Percentiles rank a stretch among this genome's conserved stretches.
These are phyloP conservation scores for Oryzias curvinotus DNA, from an alignment of 2,113 vertebrate species.

Conservation along the genomic window DNA sequence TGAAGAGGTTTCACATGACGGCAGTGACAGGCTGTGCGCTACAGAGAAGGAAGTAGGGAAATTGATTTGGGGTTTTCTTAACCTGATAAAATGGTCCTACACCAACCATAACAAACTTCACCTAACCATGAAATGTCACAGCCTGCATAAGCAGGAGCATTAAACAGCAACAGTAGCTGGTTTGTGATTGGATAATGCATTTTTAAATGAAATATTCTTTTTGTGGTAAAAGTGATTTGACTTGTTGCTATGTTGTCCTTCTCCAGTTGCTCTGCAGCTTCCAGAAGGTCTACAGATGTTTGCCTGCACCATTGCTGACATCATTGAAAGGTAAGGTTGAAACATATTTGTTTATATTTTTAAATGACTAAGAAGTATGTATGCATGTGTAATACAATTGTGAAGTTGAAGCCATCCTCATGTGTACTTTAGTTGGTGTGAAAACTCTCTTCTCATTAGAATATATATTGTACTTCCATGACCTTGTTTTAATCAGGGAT, in stretches of 20 bases:
- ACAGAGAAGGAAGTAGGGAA: constrained; percentile 33
- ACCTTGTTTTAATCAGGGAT: constrained; percentile 31
- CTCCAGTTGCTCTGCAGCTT: constrained; percentile 94
- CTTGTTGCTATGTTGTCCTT: constrained; percentile 33
- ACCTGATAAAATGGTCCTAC: constrained; percentile 54
- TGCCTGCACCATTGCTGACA: constrained; percentile 92
- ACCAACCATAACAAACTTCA: constrained; percentile 20
- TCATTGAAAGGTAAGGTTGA: constrained; percentile 86
- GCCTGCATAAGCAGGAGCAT: constrained; percentile 44
- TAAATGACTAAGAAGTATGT: neutral
- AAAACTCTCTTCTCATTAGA: constrained; percentile 42
- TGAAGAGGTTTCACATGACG: constrained; percentile 2
- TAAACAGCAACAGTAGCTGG: constrained; percentile 10
- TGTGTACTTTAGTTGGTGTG: constrained; percentile 5
- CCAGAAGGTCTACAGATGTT: constrained; percentile 98
- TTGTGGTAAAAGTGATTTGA: constrained; percentile 8
- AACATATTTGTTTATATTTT: constrained; percentile 1
- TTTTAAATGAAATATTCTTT: neutral
- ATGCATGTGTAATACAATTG: constrained; percentile 2
- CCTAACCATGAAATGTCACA: constrained; percentile 53
- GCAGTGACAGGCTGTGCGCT: constrained; percentile 35
- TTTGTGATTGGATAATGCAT: too few relatives aligned
- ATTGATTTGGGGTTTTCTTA: constrained; percentile 55
- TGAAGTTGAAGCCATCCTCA: constrained; percentile 8
- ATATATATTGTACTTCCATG: constrained; percentile 52